Evolutionary conservation across 1,140 invertebrate species (phyloP).

Genomic region (Drosophila obscura): DNA sequence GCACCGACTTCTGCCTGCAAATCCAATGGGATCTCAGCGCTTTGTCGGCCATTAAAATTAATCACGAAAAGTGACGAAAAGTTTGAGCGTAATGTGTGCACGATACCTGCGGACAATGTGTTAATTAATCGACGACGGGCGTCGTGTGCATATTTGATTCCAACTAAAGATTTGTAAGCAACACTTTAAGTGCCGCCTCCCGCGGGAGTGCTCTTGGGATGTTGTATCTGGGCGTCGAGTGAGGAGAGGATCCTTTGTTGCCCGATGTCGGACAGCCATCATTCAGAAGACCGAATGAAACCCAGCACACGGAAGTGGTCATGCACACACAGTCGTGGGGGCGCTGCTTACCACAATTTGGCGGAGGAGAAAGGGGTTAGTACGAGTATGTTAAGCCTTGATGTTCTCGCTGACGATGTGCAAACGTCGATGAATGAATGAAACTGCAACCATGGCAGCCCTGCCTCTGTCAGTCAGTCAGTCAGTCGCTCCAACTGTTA

Average conservation of each 20-base stretch:
- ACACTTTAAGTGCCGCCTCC: constrained; percentile 40
- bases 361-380: constrained; percentile 41
- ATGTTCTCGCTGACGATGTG: constrained; percentile 56
- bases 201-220: neutral
- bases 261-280: constrained; percentile 9
- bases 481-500: neutral
- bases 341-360: constrained; percentile 59
- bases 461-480: neutral
- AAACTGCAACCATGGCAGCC: constrained; percentile 38
- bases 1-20: neutral
- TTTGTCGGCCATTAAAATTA: constrained; percentile 74
- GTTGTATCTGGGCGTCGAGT: neutral
- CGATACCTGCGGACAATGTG: constrained; percentile 25
- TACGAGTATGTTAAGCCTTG: constrained; percentile 47
- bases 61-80: constrained; percentile 76
- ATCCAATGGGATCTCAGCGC: constrained; percentile 23
- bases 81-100: constrained; percentile 45
- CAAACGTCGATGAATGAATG: constrained; percentile 42
- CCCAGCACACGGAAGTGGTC: no score
- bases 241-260: neutral
- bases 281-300: constrained; percentile 2
- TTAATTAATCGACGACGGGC: constrained; percentile 65
- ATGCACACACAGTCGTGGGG: no score
- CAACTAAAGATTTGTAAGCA: constrained; percentile 55
- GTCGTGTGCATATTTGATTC: constrained; percentile 57